Conservation (phyloP, 2,113 vertebrate genomes). For the Larimichthys polyactis region DNA sequence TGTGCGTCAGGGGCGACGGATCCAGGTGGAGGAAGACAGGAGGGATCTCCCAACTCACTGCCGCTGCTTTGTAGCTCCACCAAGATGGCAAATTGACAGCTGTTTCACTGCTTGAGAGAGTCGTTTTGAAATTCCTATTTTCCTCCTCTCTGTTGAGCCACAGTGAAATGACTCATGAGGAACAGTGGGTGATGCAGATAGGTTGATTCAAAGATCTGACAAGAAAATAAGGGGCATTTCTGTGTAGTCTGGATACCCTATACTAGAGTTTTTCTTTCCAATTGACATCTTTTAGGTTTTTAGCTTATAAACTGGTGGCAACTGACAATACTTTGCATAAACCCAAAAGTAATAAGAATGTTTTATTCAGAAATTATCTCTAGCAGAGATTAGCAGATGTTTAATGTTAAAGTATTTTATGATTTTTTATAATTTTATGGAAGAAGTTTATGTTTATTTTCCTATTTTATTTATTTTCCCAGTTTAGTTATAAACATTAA, state of each 20-base stretch:
- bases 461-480: too few species aligned
- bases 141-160: conserved; percentile 30
- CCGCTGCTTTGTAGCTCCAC: conserved; percentile 72
- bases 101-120: conserved; percentile 71
- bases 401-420: too few species aligned
- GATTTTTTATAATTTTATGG: too few species aligned
- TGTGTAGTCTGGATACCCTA: neutral
- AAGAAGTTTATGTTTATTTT: too few species aligned
- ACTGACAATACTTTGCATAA: too few species aligned
- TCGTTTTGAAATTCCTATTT: conserved; percentile 43
- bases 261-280: too few species aligned
- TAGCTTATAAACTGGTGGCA: too few species aligned
- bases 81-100: conserved; percentile 75
- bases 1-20: conserved; percentile 78
- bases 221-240: neutral
- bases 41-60: conserved; percentile 62
- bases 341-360: too few species aligned
- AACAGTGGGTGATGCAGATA: conserved; percentile 43
- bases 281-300: too few species aligned
- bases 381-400: too few species aligned
- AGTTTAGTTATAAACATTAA: too few species aligned
- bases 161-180: conserved; percentile 54
- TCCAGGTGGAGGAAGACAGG: conserved; percentile 80
- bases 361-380: too few species aligned
- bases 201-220: conserved; percentile 16